Percentiles rank a stretch among this genome's conserved stretches.
These are phyloP conservation scores for Napeogenes sylphis DNA, from an alignment of 2,888 invertebrate genomes.

Conservation along the genomic window DNA sequence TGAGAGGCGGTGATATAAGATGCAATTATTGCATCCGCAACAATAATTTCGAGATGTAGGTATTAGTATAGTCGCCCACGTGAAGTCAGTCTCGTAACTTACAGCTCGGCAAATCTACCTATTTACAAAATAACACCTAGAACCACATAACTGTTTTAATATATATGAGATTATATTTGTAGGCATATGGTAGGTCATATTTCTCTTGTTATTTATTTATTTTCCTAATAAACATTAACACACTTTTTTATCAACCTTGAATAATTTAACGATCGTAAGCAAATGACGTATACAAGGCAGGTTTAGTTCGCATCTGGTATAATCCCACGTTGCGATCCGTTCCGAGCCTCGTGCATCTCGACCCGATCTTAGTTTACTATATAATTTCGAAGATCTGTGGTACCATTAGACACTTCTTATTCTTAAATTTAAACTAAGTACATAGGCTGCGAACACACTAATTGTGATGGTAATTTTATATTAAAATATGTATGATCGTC, in stretches of 20 bases:
- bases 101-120: neutral
- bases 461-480: neutral
- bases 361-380: neutral
- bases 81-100: neutral
- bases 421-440: neutral
- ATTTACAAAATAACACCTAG: too few relatives aligned
- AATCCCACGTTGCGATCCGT: neutral
- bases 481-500: too few relatives aligned
- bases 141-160: too few relatives aligned
- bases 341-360: neutral
- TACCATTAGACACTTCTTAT: neutral
- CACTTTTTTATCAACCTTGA: constrained; percentile 1
- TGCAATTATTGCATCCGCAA: constrained; percentile 25
- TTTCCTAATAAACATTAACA: neutral
- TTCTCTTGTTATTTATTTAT: too few relatives aligned
- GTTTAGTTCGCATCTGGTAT: too few relatives aligned
- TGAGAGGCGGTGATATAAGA: constrained; percentile 37
- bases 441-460: neutral
- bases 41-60: constrained; percentile 14
- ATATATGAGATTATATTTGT: too few relatives aligned
- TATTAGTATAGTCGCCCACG: constrained; percentile 15
- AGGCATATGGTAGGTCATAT: too few relatives aligned
- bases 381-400: constrained; percentile 1
- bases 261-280: neutral
- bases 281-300: neutral